phyloP scores from a whole-genome alignment of 2,797 vertebrate species.

The Pteropus rufus region DNA sequence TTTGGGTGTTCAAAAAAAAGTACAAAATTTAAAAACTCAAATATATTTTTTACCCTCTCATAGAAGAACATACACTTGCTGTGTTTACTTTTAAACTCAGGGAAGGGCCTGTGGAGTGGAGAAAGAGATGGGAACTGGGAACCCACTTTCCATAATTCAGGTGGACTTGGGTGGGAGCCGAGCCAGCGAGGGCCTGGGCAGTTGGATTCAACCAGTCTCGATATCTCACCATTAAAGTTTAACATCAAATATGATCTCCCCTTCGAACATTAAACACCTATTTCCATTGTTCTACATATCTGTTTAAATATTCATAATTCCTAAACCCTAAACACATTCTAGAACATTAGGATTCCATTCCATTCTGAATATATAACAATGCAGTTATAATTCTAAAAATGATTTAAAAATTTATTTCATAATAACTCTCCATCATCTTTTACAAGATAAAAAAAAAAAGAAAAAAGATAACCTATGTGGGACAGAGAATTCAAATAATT shows the following conservation, averaged over 20 bases:
- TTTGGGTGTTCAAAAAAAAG: not conserved
- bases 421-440: not conserved
- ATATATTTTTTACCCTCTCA: not conserved
- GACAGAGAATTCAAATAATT: not conserved
- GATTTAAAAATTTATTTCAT: not conserved
- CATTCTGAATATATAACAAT: not conserved
- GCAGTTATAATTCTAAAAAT: not conserved
- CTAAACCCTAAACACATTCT: not conserved
- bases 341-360: not conserved
- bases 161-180: accelerated
- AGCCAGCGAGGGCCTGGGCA: too few relatives aligned
- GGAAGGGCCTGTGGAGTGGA: not conserved
- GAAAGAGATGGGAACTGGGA: not conserved
- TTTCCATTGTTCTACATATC: not conserved
- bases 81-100: not conserved
- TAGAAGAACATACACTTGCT: not conserved
- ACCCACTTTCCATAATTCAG: not conserved
- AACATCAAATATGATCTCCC: not conserved
- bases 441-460: not conserved
- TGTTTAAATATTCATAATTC: not conserved
- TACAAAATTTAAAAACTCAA: not conserved
- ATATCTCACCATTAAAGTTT: not conserved
- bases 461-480: not conserved
- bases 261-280: not conserved
- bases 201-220: not conserved